phyloP scores from a whole-genome alignment of 2,113 vertebrate species.

The Regulus satrapa region DNA sequence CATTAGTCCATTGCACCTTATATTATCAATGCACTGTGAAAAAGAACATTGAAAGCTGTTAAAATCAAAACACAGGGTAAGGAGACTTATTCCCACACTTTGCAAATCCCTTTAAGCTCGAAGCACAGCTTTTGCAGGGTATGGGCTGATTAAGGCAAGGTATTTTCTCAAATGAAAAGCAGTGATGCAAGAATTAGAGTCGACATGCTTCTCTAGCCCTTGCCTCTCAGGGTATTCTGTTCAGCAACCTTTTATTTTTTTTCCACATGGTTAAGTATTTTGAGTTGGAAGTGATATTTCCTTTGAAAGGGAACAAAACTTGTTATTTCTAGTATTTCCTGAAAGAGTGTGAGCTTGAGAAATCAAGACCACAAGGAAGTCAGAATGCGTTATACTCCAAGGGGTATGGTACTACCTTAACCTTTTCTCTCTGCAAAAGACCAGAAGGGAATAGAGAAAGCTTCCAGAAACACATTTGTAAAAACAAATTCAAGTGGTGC shows the following conservation, averaged over 20 bases:
- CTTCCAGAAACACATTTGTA: neutral
- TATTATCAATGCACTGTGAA: constrained; percentile 95
- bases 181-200: neutral
- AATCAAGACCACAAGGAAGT: neutral
- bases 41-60: constrained; percentile 14
- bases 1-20: constrained; percentile 98
- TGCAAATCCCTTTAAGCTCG: neutral
- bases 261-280: neutral
- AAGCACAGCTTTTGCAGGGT: neutral
- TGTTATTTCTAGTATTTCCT: neutral
- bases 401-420: neutral
- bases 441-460: neutral
- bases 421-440: neutral
- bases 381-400: neutral
- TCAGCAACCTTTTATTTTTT: neutral
- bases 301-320: neutral
- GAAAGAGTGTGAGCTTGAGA: neutral
- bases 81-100: neutral
- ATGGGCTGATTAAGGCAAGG: neutral
- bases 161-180: neutral
- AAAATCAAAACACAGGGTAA: neutral
- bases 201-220: neutral
- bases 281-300: neutral
- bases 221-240: neutral
- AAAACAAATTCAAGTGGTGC: neutral